Base-by-base conservation (phyloP, 2,113 vertebrate genomes). In the Calonectris borealis region DNA sequence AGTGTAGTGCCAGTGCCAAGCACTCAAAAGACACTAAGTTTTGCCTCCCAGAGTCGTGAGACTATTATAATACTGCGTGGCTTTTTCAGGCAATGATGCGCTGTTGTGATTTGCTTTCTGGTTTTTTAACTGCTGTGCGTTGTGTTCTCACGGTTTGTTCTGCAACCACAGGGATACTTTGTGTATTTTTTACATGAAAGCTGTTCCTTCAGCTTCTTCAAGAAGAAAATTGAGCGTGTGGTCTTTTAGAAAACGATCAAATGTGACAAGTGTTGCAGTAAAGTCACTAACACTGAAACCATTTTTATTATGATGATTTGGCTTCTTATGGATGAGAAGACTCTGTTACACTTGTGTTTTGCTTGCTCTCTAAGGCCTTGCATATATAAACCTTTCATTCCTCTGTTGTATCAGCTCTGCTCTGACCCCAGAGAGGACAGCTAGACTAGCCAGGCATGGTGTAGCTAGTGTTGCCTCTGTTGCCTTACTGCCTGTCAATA, bases 91-190 rank as follows among this genome's bases (percentile, higher is more conserved):
- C 61, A 72, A 57, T 0, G 0, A 46, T 61, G 58, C 60, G 25
- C 52, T 93, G 64, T 76, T 95, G 82, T 93, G 88, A 94, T 96
- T 92, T 93, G 44, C 88, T 86, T 90, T 95, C 71, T 88, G 62
- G 0, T 92, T 96, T 94, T 93, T 81, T 66, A 77, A 80, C 57
- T 76, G 77, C 81, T 96, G 80, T 91, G 86, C 73, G 78, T 95
- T 94, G 54, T 82, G 71, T 86, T 96, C 75, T 96, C 91, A 94
- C 13, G 27, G 75, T 85, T 94, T 94, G 83, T 70, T 87, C 73
- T 94, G 62, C 54, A 94, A 90, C 86, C 70, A 87, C 77, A 80
- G 81, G 68, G 27, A 89, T 93, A 83, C 46, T 91, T 94, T 68
- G 77, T 55, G 34, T 88, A 34, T 83, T 94, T 86, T 93, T 94